A percentile compares a stretch with the other conserved stretches of the same genome.
These are phyloP conservation scores for Mus musculus DNA, from an alignment of 2,113 vertebrate genomes.

Conservation along the genomic window GRCm39 chrX:160158001-160158500, in stretches of 20 bases:
- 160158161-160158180: constrained; percentile 45
- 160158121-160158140: constrained; percentile 4
- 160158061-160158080: not conserved
- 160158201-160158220: constrained; percentile 6
- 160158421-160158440: not conserved
- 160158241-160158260: constrained; percentile 7
- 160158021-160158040: constrained; percentile 47
- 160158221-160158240: constrained; percentile 8
- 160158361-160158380: not conserved
- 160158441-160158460: not conserved
- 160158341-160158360: not conserved
- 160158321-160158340: not conserved
- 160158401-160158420: not conserved
- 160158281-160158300: not conserved
- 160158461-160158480: not conserved
- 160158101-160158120: constrained; percentile 32
- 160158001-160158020: not conserved
- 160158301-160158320: not conserved
- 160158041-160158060: not conserved
- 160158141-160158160: constrained; percentile 12
- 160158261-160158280: not conserved
- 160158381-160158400: not conserved
- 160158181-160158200: constrained; percentile 28
- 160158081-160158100: constrained; percentile 42
- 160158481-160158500: not conserved